Percentiles rank a stretch among this genome's conserved stretches.
Conservation (phyloP, 2,113 vertebrate species). For the Thomomys bottae region DNA sequence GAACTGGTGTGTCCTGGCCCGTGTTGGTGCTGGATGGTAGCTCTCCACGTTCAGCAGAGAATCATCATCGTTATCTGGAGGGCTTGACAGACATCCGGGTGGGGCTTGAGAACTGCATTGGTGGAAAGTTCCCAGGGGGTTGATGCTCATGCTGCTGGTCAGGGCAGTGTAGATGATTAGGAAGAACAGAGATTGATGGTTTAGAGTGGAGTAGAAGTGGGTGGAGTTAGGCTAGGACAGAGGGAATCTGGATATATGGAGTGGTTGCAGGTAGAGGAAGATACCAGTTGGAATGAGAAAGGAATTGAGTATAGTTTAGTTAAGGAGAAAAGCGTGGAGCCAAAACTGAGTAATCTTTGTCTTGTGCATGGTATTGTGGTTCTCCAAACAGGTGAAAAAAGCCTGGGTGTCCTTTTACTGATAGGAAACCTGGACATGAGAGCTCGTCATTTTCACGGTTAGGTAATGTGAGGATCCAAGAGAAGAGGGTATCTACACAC, state of each 20-base stretch:
- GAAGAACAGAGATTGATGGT: not conserved
- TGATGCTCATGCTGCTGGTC: not conserved
- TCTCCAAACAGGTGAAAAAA: not conserved
- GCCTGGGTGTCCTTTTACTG: not conserved
- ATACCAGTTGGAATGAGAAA: no score
- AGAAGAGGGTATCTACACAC: not conserved
- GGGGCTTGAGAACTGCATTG: not conserved
- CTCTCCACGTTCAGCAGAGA: not conserved
- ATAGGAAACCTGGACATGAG: not conserved
- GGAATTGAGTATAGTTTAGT: not conserved
- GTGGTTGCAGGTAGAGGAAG: not conserved
- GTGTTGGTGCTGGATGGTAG: no score
- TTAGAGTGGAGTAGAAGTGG: not conserved
- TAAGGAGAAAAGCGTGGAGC: not conserved
- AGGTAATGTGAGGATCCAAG: fast-evolving
- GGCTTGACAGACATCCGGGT: not conserved
- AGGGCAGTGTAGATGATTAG: not conserved
- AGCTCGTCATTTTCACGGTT: not conserved
- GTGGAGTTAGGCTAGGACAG: not conserved
- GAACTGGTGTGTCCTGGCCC: fast-evolving
- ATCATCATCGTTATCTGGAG: not conserved
- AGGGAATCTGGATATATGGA: not conserved
- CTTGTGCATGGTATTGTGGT: not conserved
- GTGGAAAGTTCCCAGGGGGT: not conserved
- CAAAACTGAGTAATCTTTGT: not conserved